phyloP scores from a whole-genome alignment of 2,797 vertebrate genomes.

The Melanotaenia trifasciata region DNA sequence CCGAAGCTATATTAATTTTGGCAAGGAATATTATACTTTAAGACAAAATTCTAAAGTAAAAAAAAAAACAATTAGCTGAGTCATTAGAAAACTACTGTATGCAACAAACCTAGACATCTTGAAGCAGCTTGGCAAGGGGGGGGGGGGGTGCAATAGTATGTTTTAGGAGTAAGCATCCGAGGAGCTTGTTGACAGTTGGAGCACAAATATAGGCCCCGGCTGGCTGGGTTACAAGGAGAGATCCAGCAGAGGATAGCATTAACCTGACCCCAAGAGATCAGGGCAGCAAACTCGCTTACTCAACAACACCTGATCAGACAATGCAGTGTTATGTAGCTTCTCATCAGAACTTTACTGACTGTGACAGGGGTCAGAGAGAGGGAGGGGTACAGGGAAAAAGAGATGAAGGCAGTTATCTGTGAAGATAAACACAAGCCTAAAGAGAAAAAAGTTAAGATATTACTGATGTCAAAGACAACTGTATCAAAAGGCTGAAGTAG shows the following conservation, averaged over 20 bases:
- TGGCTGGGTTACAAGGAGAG: slow-evolving; percentile 80
- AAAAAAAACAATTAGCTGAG: slow-evolving; percentile 45
- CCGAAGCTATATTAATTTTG: neutral
- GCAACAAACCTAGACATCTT: slow-evolving; percentile 49
- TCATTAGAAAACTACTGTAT: slow-evolving; percentile 41
- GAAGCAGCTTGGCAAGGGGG: slow-evolving; percentile 60
- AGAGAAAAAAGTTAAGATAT: slow-evolving; percentile 35
- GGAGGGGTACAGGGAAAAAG: slow-evolving; percentile 29
- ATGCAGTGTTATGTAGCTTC: slow-evolving; percentile 85
- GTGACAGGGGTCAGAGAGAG: slow-evolving; percentile 82
- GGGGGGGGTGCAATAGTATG: slow-evolving; percentile 61
- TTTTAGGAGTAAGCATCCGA: slow-evolving; percentile 63
- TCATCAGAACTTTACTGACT: slow-evolving; percentile 81
- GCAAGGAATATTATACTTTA: neutral
- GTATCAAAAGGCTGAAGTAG: slow-evolving; percentile 36
- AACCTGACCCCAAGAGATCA: slow-evolving; percentile 86
- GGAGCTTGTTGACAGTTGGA: slow-evolving; percentile 51
- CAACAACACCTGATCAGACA: slow-evolving; percentile 87
- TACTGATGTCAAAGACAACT: slow-evolving; percentile 34
- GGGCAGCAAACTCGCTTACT: slow-evolving; percentile 83
- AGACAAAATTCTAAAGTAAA: slow-evolving; percentile 14
- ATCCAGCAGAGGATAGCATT: slow-evolving; percentile 84
- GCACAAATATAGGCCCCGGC: slow-evolving; percentile 57
- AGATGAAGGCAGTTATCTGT: slow-evolving; percentile 22
- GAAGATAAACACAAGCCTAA: slow-evolving; percentile 43